Evolutionary conservation across 2,888 invertebrate genomes (phyloP).

Genomic region (Pyrgus malvae): DNA sequence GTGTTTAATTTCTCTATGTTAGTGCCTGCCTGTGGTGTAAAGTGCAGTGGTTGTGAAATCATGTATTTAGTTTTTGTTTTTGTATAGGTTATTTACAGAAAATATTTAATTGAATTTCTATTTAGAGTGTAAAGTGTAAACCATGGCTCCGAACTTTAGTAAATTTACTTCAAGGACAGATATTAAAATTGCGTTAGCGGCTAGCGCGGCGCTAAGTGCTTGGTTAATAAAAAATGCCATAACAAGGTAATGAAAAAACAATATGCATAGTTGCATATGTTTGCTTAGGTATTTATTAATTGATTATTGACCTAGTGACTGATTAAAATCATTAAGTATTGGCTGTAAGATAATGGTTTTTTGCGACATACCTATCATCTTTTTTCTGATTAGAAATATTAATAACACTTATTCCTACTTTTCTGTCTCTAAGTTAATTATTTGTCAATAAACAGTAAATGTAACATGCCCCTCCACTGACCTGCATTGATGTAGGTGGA

Average conservation of each 20-base stretch:
- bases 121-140: conserved; percentile 10
- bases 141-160: conserved; percentile 89
- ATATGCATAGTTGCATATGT: too few relatives aligned
- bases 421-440: too few relatives aligned
- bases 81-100: not conserved
- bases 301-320: not conserved
- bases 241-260: conserved; percentile 63
- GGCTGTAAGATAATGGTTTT: not conserved
- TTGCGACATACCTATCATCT: too few relatives aligned
- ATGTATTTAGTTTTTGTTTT: not conserved
- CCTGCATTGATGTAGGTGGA: too few relatives aligned
- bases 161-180: conserved; percentile 87
- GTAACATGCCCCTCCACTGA: too few relatives aligned
- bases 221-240: conserved; percentile 80
- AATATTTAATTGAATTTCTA: not conserved
- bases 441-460: too few relatives aligned
- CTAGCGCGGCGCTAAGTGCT: conserved; percentile 83
- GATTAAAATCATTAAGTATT: not conserved
- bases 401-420: too few relatives aligned
- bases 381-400: too few relatives aligned
- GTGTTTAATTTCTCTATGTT: too few relatives aligned
- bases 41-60: conserved; percentile 1
- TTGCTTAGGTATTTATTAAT: not conserved
- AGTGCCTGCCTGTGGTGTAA: not conserved
- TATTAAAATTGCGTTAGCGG: conserved; percentile 83